phyloP scores from a whole-genome alignment of 2,113 vertebrate genomes.

The Condylura cristata region DNA sequence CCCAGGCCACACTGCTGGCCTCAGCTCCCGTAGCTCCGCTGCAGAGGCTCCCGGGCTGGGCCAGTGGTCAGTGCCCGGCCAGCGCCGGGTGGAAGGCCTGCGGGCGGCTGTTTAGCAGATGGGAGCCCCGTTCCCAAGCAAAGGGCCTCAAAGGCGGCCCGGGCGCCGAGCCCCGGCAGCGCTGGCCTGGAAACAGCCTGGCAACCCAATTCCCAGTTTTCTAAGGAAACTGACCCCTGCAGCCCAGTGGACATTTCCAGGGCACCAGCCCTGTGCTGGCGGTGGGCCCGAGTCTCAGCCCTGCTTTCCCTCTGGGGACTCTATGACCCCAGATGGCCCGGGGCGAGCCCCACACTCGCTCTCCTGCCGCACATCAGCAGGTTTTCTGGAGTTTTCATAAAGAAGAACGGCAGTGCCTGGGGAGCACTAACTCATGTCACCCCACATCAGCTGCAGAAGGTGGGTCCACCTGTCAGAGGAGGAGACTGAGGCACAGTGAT shows the following conservation, averaged over 20 bases:
- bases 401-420: neutral
- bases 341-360: neutral
- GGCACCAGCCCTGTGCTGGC: neutral
- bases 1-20: neutral
- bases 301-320: neutral
- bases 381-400: neutral
- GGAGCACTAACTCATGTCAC: neutral
- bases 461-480: neutral
- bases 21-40: rapidly evolving
- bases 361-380: neutral
- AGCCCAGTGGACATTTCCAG: neutral
- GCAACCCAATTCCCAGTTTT: neutral
- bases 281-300: neutral
- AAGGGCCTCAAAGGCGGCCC: neutral
- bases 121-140: neutral
- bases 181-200: neutral
- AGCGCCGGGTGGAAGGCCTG: too few relatives aligned
- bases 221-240: neutral
- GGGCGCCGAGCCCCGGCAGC: rapidly evolving
- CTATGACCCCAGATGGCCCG: neutral
- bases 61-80: neutral
- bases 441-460: neutral
- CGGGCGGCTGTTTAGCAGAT: neutral
- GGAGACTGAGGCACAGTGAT: neutral
- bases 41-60: neutral